Evolutionary conservation across 2,113 vertebrate species (phyloP).

Genomic region (Crotalus helleri): DNA sequence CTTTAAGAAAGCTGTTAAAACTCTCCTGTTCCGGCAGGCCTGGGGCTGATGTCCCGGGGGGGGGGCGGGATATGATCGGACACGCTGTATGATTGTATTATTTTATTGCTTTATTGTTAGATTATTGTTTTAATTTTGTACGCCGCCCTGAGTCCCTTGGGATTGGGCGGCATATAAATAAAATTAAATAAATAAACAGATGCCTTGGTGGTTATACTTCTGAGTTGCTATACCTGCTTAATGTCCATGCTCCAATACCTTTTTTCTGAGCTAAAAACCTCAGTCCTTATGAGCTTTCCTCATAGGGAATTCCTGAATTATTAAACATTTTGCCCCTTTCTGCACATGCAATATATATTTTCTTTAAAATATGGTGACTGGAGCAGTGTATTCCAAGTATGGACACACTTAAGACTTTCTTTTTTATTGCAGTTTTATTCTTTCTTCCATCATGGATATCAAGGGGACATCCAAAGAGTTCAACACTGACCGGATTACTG

Average conservation of each 20-base stretch:
- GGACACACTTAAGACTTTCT: background rate
- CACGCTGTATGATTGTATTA: no score
- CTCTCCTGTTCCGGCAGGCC: no score
- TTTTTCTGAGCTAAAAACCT: background rate
- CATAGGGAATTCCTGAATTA: background rate
- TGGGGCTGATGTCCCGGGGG: no score
- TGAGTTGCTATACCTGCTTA: background rate
- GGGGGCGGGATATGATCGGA: no score
- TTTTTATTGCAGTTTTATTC: background rate
- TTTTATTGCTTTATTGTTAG: no score
- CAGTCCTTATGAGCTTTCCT: background rate
- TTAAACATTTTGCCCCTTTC: background rate
- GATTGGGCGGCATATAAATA: no score
- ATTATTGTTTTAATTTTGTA: no score
- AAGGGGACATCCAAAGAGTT: background rate
- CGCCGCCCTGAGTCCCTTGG: no score
- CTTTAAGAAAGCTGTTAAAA: no score
- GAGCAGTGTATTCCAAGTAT: background rate
- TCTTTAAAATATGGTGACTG: background rate
- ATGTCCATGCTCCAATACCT: background rate
- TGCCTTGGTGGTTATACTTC: background rate
- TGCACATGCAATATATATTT: background rate
- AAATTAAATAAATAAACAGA: background rate
- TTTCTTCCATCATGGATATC: background rate
- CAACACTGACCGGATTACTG: background rate